Base-by-base conservation (phyloP, 2,888 invertebrate genomes). In the Dinocampus coccinellae region DNA sequence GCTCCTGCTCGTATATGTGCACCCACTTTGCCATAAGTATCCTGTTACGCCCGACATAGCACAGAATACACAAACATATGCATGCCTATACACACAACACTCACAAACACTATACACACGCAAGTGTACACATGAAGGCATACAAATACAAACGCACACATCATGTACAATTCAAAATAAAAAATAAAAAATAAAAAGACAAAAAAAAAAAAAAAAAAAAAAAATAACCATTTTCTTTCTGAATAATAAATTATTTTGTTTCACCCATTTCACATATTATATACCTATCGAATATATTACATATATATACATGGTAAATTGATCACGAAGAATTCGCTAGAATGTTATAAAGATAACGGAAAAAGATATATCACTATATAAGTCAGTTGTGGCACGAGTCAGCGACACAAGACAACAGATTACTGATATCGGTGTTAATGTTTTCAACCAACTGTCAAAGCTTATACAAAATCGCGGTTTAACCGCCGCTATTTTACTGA, bases 11-110 rank as follows among this genome's bases (percentile, higher is more conserved):
- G 80, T 79, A 76, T 47, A 47, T 81, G 79, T 77, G 75, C 80
- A 79, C 78, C 79, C 77, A 78, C 78, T 79, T 81, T 78, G 77
- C 79, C 76, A 58, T 70, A 65, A 76, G 76, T 81, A 78, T 81
- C 79, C 79, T 78, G 78, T 80, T 81, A 80, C 81, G 77, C 78
- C 78, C 76, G 78, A 80, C 78, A 74, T 74, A 64, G 47, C 61
- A 69, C 63, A n/a, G n/a, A n/a, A n/a, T n/a, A 57, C 57, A 67
- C 69, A 63, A 29, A 36, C 47, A 57, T 74, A 73, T 58, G 67
- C 74, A 70, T 70, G 75, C 69, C 72, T 67, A 58, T 57, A 66
- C 75, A 76, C 73, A 52, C 57, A 70, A 55, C 42, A 70, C 20
- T 42, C 60, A 47, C 47, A 47, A 16, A 29, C 29, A 29, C 29